Evolutionary conservation across 2,113 vertebrate genomes (phyloP).

Genomic region (Peromyscus polionotus): DNA sequence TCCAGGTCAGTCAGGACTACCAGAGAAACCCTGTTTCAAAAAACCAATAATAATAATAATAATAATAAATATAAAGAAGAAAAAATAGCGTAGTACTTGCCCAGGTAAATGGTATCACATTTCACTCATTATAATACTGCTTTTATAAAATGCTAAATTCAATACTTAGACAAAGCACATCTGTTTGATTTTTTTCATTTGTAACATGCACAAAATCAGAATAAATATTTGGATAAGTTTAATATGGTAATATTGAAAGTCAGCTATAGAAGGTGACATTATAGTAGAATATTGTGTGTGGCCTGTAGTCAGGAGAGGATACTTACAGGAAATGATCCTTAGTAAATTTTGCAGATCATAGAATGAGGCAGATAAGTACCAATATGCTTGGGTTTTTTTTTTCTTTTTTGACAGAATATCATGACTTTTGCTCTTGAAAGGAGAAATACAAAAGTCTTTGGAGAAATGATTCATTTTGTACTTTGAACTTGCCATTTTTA

Average conservation of each 20-base stretch:
- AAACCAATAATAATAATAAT: neutral
- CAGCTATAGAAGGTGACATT: constrained; percentile 7
- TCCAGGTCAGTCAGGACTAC: neutral
- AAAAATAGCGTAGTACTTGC: neutral
- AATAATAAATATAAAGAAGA: neutral
- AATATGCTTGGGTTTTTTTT: neutral
- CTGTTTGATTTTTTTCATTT: neutral
- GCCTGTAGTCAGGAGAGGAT: neutral
- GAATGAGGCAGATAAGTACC: neutral
- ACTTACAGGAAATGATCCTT: constrained; percentile 29
- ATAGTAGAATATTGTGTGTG: neutral
- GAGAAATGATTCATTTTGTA: neutral
- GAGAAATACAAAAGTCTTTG: neutral
- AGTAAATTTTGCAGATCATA: neutral
- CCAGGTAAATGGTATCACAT: neutral
- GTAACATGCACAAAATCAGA: neutral
- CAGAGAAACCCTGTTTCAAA: neutral
- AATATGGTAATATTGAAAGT: constrained; percentile 10
- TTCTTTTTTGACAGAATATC: constrained; percentile 3
- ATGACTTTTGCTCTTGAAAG: neutral
- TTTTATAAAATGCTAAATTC: constrained; percentile 51
- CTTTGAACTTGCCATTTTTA: constrained; percentile 31
- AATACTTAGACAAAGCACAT: neutral
- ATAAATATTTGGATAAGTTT: constrained; percentile 43
- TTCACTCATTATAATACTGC: constrained; percentile 5